These are phyloP conservation scores for Drosophila bifasciata DNA, from an alignment of 1,140 invertebrate genomes.

Conservation along the genomic window DNA sequence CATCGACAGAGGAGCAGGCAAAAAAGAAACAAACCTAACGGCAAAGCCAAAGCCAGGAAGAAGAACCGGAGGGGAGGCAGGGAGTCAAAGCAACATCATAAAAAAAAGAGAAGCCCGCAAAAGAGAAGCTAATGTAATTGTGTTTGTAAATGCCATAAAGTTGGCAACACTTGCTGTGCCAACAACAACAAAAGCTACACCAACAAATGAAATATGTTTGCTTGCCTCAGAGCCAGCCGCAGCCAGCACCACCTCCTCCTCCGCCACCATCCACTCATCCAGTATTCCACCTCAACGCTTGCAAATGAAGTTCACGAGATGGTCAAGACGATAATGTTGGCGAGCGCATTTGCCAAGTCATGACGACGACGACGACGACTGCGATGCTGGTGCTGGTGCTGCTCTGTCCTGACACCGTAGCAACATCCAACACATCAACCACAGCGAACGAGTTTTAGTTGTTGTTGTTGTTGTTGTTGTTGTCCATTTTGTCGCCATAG, in stretches of 20 bases:
- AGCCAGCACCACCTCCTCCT: slow-evolving; percentile 1
- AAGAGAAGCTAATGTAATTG: slow-evolving; percentile 72
- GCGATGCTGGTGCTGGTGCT: slow-evolving; percentile 20
- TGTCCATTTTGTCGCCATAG: slow-evolving; percentile 73
- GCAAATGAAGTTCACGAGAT: slow-evolving; percentile 82
- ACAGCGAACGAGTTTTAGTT: slow-evolving; percentile 48
- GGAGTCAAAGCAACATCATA: not conserved
- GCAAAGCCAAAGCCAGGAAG: slow-evolving; percentile 46
- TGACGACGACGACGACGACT: slow-evolving; percentile 44
- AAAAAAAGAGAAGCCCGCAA: slow-evolving; percentile 38
- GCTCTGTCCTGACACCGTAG: slow-evolving; percentile 60
- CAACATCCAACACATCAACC: slow-evolving; percentile 45
- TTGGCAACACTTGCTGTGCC: slow-evolving; percentile 81
- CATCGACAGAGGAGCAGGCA: not conserved
- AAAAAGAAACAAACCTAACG: slow-evolving; percentile 37
- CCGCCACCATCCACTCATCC: not conserved
- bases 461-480: slow-evolving; percentile 49
- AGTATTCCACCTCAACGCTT: slow-evolving; percentile 51
- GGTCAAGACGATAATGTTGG: slow-evolving; percentile 81
- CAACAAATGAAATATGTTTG: slow-evolving; percentile 66
- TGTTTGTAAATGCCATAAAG: slow-evolving; percentile 83
- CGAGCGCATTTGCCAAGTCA: slow-evolving; percentile 79
- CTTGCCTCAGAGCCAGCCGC: slow-evolving; percentile 19
- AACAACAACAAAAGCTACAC: slow-evolving; percentile 46
- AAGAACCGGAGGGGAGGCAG: slow-evolving; percentile 5